Conservation (phyloP, 2,888 invertebrate genomes). For the Andrena bicolor region DNA sequence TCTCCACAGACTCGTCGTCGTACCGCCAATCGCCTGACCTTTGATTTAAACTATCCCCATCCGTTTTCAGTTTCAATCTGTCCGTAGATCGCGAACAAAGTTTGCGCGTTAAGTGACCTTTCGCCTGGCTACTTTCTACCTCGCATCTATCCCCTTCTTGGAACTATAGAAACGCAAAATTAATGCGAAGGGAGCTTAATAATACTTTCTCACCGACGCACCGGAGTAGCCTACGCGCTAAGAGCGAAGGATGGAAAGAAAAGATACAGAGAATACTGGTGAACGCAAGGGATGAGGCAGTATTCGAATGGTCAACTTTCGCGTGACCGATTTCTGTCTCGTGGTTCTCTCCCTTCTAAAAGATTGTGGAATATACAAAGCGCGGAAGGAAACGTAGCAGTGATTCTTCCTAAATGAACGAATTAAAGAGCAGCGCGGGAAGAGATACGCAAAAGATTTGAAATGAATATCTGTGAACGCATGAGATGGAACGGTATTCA, state of each 20-base stretch:
- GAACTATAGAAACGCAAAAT: background rate
- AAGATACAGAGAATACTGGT: background rate
- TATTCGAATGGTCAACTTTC: too few species aligned
- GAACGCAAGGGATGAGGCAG: background rate
- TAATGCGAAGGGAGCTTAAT: background rate
- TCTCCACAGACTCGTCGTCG: slow-evolving; percentile 24
- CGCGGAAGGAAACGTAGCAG: background rate
- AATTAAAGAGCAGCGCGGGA: background rate
- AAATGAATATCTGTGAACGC: background rate
- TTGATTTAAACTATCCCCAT: background rate
- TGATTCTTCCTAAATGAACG: too few species aligned
- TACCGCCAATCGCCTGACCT: slow-evolving; percentile 72
- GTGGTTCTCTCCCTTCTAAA: slow-evolving; percentile 13
- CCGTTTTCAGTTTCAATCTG: background rate
- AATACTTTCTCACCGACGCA: background rate
- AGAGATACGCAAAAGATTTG: background rate
- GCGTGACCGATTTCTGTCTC: too few species aligned
- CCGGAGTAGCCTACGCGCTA: background rate
- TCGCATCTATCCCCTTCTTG: background rate
- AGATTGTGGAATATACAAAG: slow-evolving; percentile 19
- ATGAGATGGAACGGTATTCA: slow-evolving; percentile 1
- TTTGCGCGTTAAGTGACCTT: background rate
- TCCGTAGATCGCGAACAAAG: slow-evolving; percentile 10
- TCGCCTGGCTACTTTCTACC: background rate
- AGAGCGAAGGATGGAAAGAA: background rate